Percentiles rank a stretch among this genome's conserved stretches.
These are phyloP conservation scores for Lycocerus yunnanus DNA, from an alignment of 2,888 invertebrate genomes.

Conservation along the genomic window DNA sequence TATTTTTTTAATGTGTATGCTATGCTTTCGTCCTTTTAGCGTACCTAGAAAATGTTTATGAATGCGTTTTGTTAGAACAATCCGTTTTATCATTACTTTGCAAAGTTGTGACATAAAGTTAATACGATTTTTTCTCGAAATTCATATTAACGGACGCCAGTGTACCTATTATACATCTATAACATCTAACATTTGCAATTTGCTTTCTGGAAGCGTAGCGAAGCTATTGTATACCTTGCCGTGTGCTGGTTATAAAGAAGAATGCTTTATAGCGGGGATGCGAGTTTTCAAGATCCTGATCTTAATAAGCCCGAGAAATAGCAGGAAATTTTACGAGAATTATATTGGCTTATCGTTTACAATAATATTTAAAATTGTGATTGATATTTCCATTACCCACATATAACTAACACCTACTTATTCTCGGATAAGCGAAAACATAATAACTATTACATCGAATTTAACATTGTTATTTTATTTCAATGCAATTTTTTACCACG, in stretches of 20 bases:
- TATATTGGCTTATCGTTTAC: constrained; percentile 30
- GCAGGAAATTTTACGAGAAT: constrained; percentile 28
- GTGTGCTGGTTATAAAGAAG: constrained; percentile 44
- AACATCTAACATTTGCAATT: constrained; percentile 34
- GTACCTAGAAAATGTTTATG: background rate
- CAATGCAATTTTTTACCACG: background rate
- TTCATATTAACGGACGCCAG: constrained; percentile 9
- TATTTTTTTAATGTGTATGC: background rate
- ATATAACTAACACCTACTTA: background rate
- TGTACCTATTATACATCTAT: constrained; percentile 26
- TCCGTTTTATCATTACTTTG: background rate
- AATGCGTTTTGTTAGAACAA: background rate
- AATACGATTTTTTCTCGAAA: background rate
- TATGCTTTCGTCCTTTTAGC: background rate
- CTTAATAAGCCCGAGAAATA: constrained; percentile 29
- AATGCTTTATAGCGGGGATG: constrained; percentile 42
- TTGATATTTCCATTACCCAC: constrained; percentile 18
- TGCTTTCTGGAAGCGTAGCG: constrained; percentile 40
- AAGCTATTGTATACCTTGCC: constrained; percentile 40
- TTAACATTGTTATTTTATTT: background rate
- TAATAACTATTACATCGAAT: background rate
- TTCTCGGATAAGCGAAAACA: background rate
- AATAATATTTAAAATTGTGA: constrained; percentile 26
- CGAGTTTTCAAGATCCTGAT: constrained; percentile 29
- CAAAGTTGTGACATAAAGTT: background rate